Evolutionary conservation across 2,888 invertebrate genomes (phyloP).

Genomic region (Phrixothrix hirtus): DNA sequence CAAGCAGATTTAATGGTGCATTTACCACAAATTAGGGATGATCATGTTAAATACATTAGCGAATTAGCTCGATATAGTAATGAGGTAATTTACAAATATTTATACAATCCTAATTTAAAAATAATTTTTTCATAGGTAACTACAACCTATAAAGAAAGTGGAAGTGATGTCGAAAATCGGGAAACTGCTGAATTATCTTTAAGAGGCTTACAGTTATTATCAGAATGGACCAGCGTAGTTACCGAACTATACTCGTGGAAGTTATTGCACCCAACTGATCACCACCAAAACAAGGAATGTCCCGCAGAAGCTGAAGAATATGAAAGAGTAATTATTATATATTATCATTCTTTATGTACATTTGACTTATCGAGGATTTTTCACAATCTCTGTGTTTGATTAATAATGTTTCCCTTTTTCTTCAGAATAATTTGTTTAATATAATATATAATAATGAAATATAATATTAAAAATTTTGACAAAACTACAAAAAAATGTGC

Average conservation of each 20-base stretch:
- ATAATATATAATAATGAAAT: background rate
- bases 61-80: conserved; percentile 91
- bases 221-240: conserved; percentile 96
- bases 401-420: background rate
- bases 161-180: conserved; percentile 88
- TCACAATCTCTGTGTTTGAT: background rate
- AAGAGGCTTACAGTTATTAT: conserved; percentile 88
- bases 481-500: too few species aligned
- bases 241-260: conserved; percentile 98
- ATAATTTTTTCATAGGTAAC: conserved; percentile 65
- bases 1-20: conserved; percentile 95
- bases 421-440: background rate
- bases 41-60: conserved; percentile 96
- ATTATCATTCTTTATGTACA: background rate
- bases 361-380: background rate
- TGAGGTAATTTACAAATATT: conserved; percentile 59
- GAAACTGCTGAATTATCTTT: conserved; percentile 90
- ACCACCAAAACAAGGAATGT: conserved; percentile 92
- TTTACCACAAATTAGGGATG: conserved; percentile 90
- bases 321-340: conserved; percentile 70
- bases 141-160: conserved; percentile 90
- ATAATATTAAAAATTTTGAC: conserved; percentile 10
- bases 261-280: conserved; percentile 95
- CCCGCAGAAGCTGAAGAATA: conserved; percentile 98
- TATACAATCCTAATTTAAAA: background rate